Conservation (phyloP, 2,113 vertebrate genomes). For the Alouatta palliata region DNA sequence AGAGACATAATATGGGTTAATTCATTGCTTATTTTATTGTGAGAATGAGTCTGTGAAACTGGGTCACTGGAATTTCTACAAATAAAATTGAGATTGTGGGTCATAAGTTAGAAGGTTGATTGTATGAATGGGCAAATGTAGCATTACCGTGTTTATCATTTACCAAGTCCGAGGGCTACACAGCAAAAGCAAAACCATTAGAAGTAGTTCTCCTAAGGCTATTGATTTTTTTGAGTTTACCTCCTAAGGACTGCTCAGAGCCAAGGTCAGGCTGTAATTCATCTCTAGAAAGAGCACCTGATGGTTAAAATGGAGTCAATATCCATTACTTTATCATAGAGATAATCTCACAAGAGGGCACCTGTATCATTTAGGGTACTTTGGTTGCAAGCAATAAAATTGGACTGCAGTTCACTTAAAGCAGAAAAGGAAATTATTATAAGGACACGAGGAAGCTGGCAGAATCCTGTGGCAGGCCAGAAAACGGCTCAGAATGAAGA, state of each 20-base stretch:
- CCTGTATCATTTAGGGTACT: background rate
- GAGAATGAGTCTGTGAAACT: background rate
- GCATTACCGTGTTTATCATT: background rate
- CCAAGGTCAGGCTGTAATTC: conserved; percentile 38
- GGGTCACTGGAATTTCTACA: background rate
- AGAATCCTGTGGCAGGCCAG: background rate
- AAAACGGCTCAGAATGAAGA: background rate
- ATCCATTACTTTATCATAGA: conserved; percentile 41
- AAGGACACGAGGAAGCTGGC: background rate
- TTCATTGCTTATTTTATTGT: background rate
- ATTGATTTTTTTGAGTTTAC: background rate
- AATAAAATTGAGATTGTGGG: conserved; percentile 36
- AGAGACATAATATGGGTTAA: background rate
- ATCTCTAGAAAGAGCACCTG: background rate
- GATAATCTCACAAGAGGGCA: conserved; percentile 30
- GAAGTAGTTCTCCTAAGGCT: background rate
- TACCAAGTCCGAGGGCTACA: background rate
- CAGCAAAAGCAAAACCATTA: background rate
- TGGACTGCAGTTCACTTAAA: conserved; percentile 18
- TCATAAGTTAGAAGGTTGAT: conserved; percentile 15
- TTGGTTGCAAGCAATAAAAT: conserved; percentile 33
- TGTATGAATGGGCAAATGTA: background rate
- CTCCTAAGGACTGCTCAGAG: background rate
- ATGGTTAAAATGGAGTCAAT: background rate
- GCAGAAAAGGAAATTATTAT: conserved; percentile 17